Evolutionary conservation across 2,797 vertebrate species (phyloP), one percentile per base, ranked within the genome.

Genomic region (Miichthys miiuy): DNA sequence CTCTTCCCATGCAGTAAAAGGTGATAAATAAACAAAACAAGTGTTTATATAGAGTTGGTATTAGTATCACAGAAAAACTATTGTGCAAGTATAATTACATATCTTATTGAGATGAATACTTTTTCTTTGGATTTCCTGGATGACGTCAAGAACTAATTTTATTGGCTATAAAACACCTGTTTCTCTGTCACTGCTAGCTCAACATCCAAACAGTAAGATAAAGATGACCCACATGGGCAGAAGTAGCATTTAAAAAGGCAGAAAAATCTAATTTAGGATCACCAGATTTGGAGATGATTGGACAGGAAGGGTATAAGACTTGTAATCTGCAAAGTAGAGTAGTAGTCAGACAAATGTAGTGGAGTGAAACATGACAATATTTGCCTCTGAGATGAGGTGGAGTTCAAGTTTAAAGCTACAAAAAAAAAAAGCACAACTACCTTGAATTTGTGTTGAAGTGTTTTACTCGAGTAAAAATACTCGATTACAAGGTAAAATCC

Each of bases 101-200:
- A 21, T 0, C 5, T 10, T 11, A 11, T 3, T 58, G 34, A 21
- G 25, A 17, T 21, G 16, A 46, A 47, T 25, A 38, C 23, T 21
- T 47, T 18, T 27, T 55, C 30, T 55, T 55, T 6, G 23, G 21
- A 68, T 60, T 64, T 80, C 56, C 63, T 68, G 51, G 18, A 61
- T 56, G n/a, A 2, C n/a, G 21, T 3, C 20, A 48, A 10, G 6
- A 56, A 51, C 54, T 13, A 1, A 12, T 62, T 46, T 34, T 48
- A 44, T 3, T 23, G 47, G 4, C 7, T 2, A 41, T 8, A 8
- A 80, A 56, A 61, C 61, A 84, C 75, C 62, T 72, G 60, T 57
- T 71, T 34, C 64, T 25, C 3, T 42, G 7, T 17, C 8, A 63
- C 18, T 10, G 1, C 23, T 10, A 11, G 16, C 6, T 30, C 27